Evolutionary conservation across 2,797 vertebrate species (phyloP), one percentile per base, ranked within the genome.

Genomic region (Manis crassicaudata): DNA sequence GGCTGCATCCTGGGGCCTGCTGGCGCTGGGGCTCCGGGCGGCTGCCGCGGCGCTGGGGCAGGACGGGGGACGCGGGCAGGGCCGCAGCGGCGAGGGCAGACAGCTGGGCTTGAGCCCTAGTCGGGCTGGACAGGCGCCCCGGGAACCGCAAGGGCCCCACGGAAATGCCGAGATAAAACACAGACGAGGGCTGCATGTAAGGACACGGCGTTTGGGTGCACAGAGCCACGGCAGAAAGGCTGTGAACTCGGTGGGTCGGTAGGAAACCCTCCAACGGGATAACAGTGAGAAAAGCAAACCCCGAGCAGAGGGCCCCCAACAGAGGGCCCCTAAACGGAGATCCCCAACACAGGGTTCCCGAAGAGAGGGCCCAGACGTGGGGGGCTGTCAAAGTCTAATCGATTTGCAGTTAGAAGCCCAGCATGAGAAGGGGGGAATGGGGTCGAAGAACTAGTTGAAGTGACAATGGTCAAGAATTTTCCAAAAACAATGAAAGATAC

Each of bases 361-460:
- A 1, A 0, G 10, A 2, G 56, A 52, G 37, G 14, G 27, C 25
- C 60, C 60, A 72, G 72, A 18, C 6, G 20, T 29, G 79, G 17
- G 77, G 4, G 35, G 5, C 7, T 1, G 4, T 32, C 58, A 16
- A 3, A 43, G 62, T 7, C 11, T 2, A 2, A 7, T 20, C 2
- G 3, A 1, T 20, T 13, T 63, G 58, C 40, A 4, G 23, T 11
- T n/a, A 77, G 32, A 60, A 29, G n/a, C 40, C 63, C 77, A 27
- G 23, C 16, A 56, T 46, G 7, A 58, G 76, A 20, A 63, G 37
- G 46, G 27, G 16, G 52, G 35, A 54, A 20, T 0, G 54, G 54
- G 20, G 56, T 54, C 29, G 83, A 37, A 62, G 68, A 68, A 35
- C 40, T 32, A n/a, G 46, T 11, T 2, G 7, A 12, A 40, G 88